Evolutionary conservation across 1,140 invertebrate species (phyloP).

Genomic region (Vanessa tameamea): DNA sequence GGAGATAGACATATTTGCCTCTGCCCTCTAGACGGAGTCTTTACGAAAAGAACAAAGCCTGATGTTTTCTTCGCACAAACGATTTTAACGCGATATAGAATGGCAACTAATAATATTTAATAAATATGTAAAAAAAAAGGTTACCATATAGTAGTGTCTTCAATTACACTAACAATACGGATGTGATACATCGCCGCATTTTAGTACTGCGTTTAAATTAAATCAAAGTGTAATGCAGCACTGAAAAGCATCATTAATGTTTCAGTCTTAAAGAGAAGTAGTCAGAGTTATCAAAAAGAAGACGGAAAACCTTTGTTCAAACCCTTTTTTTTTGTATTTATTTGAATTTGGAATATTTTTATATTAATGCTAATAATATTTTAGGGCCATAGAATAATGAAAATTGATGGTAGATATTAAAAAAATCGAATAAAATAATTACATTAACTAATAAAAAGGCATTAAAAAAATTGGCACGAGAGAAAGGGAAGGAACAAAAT

Average conservation of each 20-base stretch:
- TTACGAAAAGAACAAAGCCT: not conserved
- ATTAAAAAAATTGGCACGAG: not conserved
- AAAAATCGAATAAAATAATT: not conserved
- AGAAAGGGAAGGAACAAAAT: constrained; percentile 18
- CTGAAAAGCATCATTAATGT: not conserved
- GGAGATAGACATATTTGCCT: not conserved
- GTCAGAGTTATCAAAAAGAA: not conserved
- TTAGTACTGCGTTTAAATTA: not conserved
- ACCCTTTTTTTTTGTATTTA: too few relatives aligned
- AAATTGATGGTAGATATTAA: too few relatives aligned
- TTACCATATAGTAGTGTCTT: not conserved
- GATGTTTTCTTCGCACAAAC: too few relatives aligned
- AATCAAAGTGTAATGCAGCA: not conserved
- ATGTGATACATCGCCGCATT: not conserved
- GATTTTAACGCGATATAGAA: not conserved
- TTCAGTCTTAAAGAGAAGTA: not conserved
- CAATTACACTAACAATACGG: not conserved
- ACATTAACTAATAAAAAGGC: not conserved
- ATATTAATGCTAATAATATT: too few relatives aligned
- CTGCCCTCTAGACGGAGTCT: not conserved
- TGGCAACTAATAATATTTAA: not conserved
- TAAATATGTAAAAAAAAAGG: not conserved
- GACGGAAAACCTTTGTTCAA: not conserved
- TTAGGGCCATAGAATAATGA: too few relatives aligned
- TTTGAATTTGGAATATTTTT: too few relatives aligned